phyloP scores from a whole-genome alignment of 2,888 invertebrate species.

The Euzetes globulus region DNA sequence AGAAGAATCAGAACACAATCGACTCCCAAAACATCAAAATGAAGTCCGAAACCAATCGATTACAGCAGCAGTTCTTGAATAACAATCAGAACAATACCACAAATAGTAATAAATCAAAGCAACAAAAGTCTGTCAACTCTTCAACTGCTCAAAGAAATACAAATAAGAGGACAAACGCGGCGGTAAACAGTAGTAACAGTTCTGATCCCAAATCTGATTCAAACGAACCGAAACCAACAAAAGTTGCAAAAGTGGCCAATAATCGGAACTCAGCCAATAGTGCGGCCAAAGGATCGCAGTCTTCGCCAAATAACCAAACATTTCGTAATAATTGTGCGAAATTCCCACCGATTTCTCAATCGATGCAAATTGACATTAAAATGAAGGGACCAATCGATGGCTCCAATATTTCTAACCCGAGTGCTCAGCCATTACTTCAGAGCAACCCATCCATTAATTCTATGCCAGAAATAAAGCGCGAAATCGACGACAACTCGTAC shows the following conservation, averaged over 20 bases:
- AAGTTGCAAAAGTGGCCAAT: slow-evolving; percentile 4
- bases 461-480: neutral
- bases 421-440: neutral
- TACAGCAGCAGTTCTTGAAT: slow-evolving; percentile 12
- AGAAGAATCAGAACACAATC: slow-evolving; percentile 18
- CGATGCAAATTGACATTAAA: slow-evolving; percentile 17
- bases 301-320: neutral
- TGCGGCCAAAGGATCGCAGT: neutral
- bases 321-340: neutral
- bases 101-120: slow-evolving; percentile 1
- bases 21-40: slow-evolving; percentile 18
- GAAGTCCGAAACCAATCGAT: slow-evolving; percentile 3
- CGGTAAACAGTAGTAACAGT: neutral
- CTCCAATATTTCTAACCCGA: neutral
- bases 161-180: neutral
- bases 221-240: slow-evolving; percentile 7
- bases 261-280: neutral
- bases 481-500: slow-evolving; percentile 13
- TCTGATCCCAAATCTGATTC: neutral
- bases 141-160: neutral
- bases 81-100: slow-evolving; percentile 6
- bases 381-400: neutral
- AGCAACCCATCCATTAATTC: neutral
- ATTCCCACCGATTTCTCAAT: neutral
- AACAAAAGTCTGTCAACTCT: slow-evolving; percentile 1